These are phyloP conservation scores for Muntiacus muntjak DNA, from an alignment of 2,113 vertebrate species.

Conservation along the genomic window DNA sequence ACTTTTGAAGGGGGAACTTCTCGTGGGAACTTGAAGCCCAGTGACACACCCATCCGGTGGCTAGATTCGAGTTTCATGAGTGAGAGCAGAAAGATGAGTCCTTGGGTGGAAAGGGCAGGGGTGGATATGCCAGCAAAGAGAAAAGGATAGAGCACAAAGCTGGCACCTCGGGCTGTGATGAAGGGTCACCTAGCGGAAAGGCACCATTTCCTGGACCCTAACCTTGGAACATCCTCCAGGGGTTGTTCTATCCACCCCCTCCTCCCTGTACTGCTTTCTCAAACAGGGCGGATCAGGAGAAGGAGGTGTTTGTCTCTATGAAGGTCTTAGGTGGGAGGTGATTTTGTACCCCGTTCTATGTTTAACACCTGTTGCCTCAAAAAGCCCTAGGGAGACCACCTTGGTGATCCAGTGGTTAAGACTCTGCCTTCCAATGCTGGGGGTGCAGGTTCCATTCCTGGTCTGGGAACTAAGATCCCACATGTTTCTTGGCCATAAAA, in stretches of 20 bases:
- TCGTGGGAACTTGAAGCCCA: not conserved
- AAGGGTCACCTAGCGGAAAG: not conserved
- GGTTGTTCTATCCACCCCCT: not conserved
- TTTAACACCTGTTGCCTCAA: not conserved
- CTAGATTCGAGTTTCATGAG: not conserved
- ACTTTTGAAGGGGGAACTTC: not conserved
- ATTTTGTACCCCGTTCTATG: not conserved
- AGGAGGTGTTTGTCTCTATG: not conserved
- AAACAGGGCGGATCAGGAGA: not conserved
- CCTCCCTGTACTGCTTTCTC: not conserved
- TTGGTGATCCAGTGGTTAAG: not conserved
- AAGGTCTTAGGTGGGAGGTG: too few species aligned
- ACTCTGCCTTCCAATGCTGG: not conserved
- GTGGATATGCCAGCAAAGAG: not conserved
- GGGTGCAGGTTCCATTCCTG: not conserved
- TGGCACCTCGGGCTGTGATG: fast-evolving
- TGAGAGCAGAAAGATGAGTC: not conserved
- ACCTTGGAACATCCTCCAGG: not conserved
- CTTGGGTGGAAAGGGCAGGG: not conserved
- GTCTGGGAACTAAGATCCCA: not conserved
- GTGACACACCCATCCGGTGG: not conserved
- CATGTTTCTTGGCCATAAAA: not conserved
- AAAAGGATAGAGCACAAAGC: not conserved
- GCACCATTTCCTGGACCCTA: not conserved
- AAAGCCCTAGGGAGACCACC: not conserved